Evolutionary conservation across 2,797 vertebrate genomes (phyloP), one percentile per base, ranked within the genome.

Genomic region (Hemibagrus guttatus): DNA sequence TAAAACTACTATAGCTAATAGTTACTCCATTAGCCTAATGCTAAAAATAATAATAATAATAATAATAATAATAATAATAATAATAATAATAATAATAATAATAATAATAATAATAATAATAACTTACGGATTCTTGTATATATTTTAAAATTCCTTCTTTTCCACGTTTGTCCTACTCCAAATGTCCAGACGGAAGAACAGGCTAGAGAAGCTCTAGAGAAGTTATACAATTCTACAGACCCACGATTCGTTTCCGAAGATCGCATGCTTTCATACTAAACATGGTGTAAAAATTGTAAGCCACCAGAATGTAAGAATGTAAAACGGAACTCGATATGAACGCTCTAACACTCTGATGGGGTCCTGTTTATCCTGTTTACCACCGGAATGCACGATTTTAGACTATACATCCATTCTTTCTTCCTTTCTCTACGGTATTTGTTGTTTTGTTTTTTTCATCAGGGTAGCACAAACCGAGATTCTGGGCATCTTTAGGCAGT

Each of bases 131-230:
- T 78, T 82, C 5, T 82, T 68, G 78, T 23, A n/a, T 80, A 80
- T 1, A 42, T 35, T 31, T 68, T 13, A 19, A 7, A 49, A 49
- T 68, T 66, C 42, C 81, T 52, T 68, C n/a, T 49, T 68, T 63
- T n/a, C 26, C 79, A 81, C 14, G 61, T 64, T 8, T 52, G 61
- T 68, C 46, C 46, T 82, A 82, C n/a, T 82, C 63, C 81, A 82
- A 63, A 56, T 82, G 63, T 66, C n/a, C 17, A 52, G 26, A 66
- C 13, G 61, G 16, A 81, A 81, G 31, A 78, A 31, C 6, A 35
- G 56, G 19, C 35, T 61, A 23, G 58, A 61, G 21, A 81, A 81
- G 58, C 58, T 2, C 23, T 58, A 23, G 52, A 46, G 58, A 54
- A 68, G 61, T 52, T 23, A 31, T 6, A 66, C 81, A 13, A 21